These are phyloP conservation scores for Orthosia gothica DNA, from an alignment of 2,888 invertebrate genomes.

Conservation along the genomic window DNA sequence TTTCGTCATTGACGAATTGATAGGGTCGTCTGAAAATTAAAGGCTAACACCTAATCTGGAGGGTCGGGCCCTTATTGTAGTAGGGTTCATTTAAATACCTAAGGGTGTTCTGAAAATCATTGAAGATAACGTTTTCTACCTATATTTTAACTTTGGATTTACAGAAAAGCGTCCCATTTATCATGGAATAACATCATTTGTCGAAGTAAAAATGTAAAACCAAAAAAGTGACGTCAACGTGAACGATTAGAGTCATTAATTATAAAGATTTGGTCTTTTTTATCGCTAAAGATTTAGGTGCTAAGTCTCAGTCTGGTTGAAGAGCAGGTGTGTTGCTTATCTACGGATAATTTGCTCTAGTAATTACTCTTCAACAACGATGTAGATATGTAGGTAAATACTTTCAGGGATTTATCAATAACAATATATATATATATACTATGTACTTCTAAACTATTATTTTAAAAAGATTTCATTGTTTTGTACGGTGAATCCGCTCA, in stretches of 20 bases:
- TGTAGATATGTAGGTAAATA: conserved; percentile 3
- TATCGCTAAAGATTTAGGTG: not conserved
- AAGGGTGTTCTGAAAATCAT: not conserved
- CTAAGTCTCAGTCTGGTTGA: not conserved
- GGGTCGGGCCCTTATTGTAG: not conserved
- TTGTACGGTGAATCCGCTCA: no score
- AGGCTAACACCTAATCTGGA: conserved; percentile 23
- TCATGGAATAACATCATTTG: no score
- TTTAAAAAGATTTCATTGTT: no score
- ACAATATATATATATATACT: not conserved
- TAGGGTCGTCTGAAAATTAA: not conserved
- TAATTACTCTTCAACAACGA: conserved; percentile 39
- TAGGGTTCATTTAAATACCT: not conserved
- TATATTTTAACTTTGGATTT: no score
- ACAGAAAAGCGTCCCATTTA: no score
- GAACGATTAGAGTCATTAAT: not conserved
- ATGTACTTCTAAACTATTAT: no score
- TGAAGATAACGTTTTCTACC: no score
- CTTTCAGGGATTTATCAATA: conserved; percentile 6
- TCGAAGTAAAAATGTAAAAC: no score
- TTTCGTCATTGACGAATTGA: not conserved
- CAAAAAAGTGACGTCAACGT: no score
- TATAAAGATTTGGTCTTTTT: not conserved
- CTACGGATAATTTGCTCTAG: conserved; percentile 11
- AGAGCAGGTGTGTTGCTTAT: conserved; percentile 7